Conservation (phyloP, 2,113 vertebrate genomes). For the Cyphomyrus plagiostoma region DNA sequence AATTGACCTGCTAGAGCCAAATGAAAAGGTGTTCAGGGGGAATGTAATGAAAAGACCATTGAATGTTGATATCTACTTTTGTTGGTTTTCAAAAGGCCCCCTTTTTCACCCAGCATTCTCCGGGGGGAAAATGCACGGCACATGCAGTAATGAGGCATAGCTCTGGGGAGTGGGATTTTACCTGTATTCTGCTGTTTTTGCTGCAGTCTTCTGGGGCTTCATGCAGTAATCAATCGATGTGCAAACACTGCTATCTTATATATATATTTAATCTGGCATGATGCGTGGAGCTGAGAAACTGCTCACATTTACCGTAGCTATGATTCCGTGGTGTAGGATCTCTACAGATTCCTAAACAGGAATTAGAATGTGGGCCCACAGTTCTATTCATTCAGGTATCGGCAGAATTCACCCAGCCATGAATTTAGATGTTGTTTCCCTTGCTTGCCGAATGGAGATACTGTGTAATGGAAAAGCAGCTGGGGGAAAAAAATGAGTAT, state of each 20-base stretch:
- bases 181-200: slow-evolving; percentile 2
- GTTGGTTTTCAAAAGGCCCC: slow-evolving; percentile 23
- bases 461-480: not conserved
- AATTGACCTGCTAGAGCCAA: slow-evolving; percentile 12
- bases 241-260: not conserved
- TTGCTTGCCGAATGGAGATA: slow-evolving; percentile 10
- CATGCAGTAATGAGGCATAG: not conserved
- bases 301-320: slow-evolving; percentile 10
- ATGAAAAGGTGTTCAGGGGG: slow-evolving; percentile 6
- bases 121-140: not conserved
- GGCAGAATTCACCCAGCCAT: not conserved
- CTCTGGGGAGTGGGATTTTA: not conserved
- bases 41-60: not conserved
- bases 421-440: slow-evolving; percentile 9
- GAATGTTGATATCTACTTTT: slow-evolving; percentile 11
- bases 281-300: not conserved
- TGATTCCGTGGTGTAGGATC: slow-evolving; percentile 5
- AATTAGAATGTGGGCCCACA: slow-evolving; percentile 1
- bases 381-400: slow-evolving; percentile 7
- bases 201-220: not conserved
- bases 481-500: not conserved
- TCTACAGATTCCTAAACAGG: slow-evolving; percentile 1
- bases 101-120: not conserved
- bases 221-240: not conserved
- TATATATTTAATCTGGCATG: not conserved